Conservation (phyloP, 2,888 invertebrate species). For the Patella ulyssiponensis region DNA sequence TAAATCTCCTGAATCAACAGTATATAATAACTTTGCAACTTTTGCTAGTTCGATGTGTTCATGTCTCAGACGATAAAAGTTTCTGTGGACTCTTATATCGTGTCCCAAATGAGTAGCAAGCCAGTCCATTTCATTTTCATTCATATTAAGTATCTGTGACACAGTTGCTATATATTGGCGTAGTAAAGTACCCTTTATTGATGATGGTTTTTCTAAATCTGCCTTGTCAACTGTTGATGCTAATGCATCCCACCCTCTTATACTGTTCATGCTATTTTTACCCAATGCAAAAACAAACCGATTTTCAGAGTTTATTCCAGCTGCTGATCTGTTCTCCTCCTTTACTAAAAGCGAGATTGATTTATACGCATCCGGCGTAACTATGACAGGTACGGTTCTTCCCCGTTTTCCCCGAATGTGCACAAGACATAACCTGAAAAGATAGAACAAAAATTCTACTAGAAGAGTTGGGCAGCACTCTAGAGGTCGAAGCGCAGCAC, state of each 20-base stretch:
- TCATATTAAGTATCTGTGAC: slow-evolving; percentile 22
- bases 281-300: slow-evolving; percentile 8
- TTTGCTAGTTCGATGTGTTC: slow-evolving; percentile 23
- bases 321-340: background rate
- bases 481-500: no score
- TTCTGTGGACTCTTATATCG: slow-evolving; percentile 17
- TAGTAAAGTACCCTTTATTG: no score
- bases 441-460: no score
- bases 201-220: background rate
- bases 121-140: slow-evolving; percentile 23
- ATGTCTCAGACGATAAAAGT: slow-evolving; percentile 21
- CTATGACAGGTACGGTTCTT: no score
- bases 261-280: slow-evolving; percentile 10
- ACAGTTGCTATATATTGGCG: background rate
- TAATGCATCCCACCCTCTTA: slow-evolving; percentile 8
- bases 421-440: no score
- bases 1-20: slow-evolving; percentile 14
- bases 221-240: background rate
- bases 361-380: no score
- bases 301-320: slow-evolving; percentile 8
- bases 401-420: no score
- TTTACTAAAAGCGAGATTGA: background rate
- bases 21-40: slow-evolving; percentile 17
- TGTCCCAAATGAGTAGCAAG: slow-evolving; percentile 22
- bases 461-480: no score